Percentiles rank a stretch among this genome's conserved stretches.
These are phyloP conservation scores for Sylvia atricapilla DNA, from an alignment of 2,113 vertebrate species.

Conservation along the genomic window DNA sequence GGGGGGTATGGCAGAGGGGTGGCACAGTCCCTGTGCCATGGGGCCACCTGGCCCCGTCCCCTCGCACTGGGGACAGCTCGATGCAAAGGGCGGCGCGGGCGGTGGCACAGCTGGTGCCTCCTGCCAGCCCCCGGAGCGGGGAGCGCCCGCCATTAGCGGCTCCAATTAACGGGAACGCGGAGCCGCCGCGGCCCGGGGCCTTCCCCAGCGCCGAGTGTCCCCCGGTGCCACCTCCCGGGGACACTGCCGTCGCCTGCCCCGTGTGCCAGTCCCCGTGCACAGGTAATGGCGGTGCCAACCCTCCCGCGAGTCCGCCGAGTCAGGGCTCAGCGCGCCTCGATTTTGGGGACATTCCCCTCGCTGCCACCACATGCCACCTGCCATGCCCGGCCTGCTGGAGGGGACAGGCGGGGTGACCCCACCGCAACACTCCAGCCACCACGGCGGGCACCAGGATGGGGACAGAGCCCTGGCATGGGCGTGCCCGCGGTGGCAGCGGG, in stretches of 20 bases:
- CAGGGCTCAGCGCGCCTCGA: fast-evolving
- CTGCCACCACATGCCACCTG: fast-evolving
- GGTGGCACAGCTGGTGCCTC: constrained; percentile 74
- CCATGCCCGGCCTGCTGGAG: fast-evolving
- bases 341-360: neutral
- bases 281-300: neutral
- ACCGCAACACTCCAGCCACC: neutral
- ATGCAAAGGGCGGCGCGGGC: constrained; percentile 67
- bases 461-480: neutral
- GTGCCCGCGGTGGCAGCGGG: neutral
- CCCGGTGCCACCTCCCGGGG: neutral
- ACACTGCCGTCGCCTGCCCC: neutral
- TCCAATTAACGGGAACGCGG: constrained; percentile 72
- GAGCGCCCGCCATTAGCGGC: constrained; percentile 71
- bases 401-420: neutral
- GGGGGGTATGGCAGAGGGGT: neutral
- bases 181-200: constrained; percentile 45
- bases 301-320: fast-evolving
- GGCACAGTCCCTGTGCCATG: neutral
- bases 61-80: constrained; percentile 53
- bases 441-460: fast-evolving
- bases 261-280: fast-evolving
- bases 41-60: neutral
- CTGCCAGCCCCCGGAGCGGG: constrained; percentile 68
- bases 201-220: neutral